Conservation (phyloP, 2,888 invertebrate species). For the Zygogramma bicolorata region DNA sequence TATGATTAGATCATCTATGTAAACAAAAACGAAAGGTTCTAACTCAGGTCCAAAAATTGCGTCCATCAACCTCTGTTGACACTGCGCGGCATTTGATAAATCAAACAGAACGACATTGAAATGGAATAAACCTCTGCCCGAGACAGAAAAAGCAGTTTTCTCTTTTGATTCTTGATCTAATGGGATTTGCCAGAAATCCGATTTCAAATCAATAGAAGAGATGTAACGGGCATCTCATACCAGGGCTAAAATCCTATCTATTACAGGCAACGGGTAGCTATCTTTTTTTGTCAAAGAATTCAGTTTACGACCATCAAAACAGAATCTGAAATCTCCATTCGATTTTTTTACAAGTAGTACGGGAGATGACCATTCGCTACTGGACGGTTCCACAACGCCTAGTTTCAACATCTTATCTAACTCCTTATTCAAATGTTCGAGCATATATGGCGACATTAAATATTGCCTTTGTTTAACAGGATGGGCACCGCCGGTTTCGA, state of each 20-base stretch:
- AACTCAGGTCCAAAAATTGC: not conserved
- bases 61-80: slow-evolving; percentile 8
- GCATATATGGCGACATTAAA: slow-evolving; percentile 27
- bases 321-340: slow-evolving; percentile 21
- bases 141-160: slow-evolving; percentile 24
- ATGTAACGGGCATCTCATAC: slow-evolving; percentile 24
- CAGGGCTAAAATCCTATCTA: slow-evolving; percentile 28
- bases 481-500: slow-evolving; percentile 15
- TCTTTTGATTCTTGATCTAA: slow-evolving; percentile 23
- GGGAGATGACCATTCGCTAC: slow-evolving; percentile 22
- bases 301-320: slow-evolving; percentile 28
- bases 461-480: slow-evolving; percentile 22
- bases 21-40: not conserved
- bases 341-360: slow-evolving; percentile 29
- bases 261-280: slow-evolving; percentile 23
- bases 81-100: not conserved
- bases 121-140: not conserved
- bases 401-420: slow-evolving; percentile 22
- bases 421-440: slow-evolving; percentile 18
- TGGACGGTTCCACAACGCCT: slow-evolving; percentile 20
- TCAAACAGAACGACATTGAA: not conserved
- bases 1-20: not conserved
- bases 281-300: slow-evolving; percentile 29
- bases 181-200: slow-evolving; percentile 30
- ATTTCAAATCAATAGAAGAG: slow-evolving; percentile 26